Conservation (phyloP, 2,888 invertebrate genomes). For the Sepiola atlantica region DNA sequence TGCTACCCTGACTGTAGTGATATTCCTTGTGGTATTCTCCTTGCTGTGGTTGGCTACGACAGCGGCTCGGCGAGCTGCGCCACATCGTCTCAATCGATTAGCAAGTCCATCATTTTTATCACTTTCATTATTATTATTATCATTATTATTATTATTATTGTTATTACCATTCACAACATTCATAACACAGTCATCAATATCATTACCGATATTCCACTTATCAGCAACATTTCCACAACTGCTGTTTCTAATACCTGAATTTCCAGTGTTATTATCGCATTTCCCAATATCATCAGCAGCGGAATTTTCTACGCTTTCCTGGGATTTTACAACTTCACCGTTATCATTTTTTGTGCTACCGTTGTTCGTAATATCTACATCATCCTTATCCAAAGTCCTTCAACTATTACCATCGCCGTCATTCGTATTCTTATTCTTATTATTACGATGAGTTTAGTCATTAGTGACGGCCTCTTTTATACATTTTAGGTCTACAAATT, state of each 20-base stretch:
- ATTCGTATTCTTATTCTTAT: background rate
- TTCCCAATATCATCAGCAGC: background rate
- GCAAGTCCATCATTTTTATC: background rate
- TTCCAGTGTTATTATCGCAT: background rate
- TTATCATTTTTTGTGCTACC: background rate
- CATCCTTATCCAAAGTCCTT: background rate
- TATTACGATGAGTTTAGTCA: background rate
- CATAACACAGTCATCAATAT: background rate
- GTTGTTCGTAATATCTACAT: too few species aligned
- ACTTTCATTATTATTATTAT: background rate
- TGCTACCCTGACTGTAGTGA: background rate
- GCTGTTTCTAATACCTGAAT: background rate
- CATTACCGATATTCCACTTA: background rate
- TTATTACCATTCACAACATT: background rate
- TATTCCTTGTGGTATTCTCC: background rate
- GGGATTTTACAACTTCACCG: background rate
- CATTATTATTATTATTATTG: background rate
- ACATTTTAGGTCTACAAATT: background rate
- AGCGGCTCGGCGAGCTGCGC: background rate
- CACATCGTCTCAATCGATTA: background rate
- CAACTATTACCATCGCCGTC: background rate
- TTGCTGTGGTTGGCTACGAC: background rate
- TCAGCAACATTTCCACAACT: background rate
- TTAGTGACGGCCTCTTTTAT: background rate
- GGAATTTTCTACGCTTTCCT: background rate